Conservation (phyloP, 2,113 vertebrate species). For the Campylomormyrus numenius region DNA sequence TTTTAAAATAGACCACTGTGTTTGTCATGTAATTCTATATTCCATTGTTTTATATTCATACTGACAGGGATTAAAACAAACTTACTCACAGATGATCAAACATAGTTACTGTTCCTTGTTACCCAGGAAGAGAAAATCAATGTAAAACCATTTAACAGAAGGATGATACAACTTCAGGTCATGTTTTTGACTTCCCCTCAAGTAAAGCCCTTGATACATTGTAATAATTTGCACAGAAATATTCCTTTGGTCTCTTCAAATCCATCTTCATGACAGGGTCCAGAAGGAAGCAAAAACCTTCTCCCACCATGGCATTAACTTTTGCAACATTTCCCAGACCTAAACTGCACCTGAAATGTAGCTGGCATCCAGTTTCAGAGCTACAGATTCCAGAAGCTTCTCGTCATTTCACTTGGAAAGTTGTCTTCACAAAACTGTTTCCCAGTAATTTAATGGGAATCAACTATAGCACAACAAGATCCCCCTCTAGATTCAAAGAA, state of each 20-base stretch:
- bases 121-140: background rate
- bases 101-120: background rate
- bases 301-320: background rate
- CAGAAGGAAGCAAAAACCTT: background rate
- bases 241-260: slow-evolving; percentile 10
- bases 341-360: background rate
- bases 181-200: background rate
- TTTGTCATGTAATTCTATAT: background rate
- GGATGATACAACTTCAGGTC: background rate
- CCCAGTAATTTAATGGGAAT: background rate
- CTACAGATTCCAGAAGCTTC: background rate
- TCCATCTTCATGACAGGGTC: background rate
- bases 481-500: background rate
- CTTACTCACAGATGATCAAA: background rate
- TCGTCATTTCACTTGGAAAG: background rate
- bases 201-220: background rate
- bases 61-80: background rate
- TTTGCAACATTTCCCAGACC: background rate
- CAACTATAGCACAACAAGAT: background rate
- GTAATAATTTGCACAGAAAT: background rate
- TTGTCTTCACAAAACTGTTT: background rate
- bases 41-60: background rate
- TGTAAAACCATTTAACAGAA: background rate
- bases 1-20: background rate
- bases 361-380: background rate